Base-by-base conservation (phyloP, 2,888 invertebrate genomes). In the Pandemis cinnamomeana region DNA sequence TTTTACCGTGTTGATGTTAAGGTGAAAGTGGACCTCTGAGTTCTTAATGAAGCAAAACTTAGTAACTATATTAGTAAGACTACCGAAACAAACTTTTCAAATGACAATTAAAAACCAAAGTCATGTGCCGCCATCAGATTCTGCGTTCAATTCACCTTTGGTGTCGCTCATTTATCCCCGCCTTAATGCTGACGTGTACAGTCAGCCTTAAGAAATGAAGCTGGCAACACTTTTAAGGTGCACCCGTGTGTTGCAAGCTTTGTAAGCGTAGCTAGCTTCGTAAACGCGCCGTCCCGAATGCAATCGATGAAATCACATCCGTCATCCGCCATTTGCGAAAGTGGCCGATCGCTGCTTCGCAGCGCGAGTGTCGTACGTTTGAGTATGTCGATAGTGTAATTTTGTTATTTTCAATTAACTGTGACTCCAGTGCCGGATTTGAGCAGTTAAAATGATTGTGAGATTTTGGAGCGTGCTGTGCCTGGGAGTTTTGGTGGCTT, bases 241-340 rank as follows among this genome's bases (percentile, higher is more conserved):
- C 11, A 2, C 4, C 6, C 20, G 71, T 74, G 67, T 62, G 61
- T 67, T 55, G 7, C 41, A 70, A 20, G 70, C 74, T 70, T 74
- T 74, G 71, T 13, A 55, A 69, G 46, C 41, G 60, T 76, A 85
- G 80, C 82, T 71, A 72, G 53, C 90, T 89, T 84, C 81, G 85
- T 84, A 86, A 92, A 91, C 84, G 86, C 84, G 79, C 86, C 83
- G 80, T 81, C 85, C 84, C 84, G 85, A 87, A 84, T 85, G 87
- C 89, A 94, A 94, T 94, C 94, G 94, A 94, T 94, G 94, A 94
- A 88, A 78, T 80, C 87, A 90, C 86, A 93, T 93, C 93, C 93
- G 94, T 93, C 94, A 92, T 90, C 86, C 91, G 91, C 94, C 94
- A 94, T 94, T 93, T 94, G 94, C 94, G 93, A 91, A 84, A 84